Conservation (phyloP, 1,140 invertebrate genomes). For the Rhagoletis zephyria region DNA sequence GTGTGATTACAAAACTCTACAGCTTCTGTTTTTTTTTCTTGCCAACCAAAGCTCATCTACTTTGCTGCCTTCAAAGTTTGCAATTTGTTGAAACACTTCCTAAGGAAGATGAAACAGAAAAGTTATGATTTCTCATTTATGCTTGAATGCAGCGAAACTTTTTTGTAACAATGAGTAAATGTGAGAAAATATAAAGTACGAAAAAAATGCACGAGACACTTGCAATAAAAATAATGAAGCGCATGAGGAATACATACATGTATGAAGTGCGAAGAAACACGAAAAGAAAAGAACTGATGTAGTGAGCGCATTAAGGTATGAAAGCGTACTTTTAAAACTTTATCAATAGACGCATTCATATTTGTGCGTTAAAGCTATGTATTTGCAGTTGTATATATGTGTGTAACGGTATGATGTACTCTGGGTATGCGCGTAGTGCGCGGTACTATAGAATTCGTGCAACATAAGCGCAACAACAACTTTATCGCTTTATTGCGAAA, state of each 20-base stretch:
- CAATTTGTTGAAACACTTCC: not conserved
- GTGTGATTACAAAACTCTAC: constrained; percentile 32
- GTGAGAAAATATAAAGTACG: not conserved
- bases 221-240: constrained; percentile 12
- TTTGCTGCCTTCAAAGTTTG: not conserved
- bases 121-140: constrained; percentile 53
- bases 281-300: not conserved
- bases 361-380: not conserved
- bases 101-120: not conserved
- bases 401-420: too few species aligned
- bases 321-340: not conserved
- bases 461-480: constrained; percentile 38
- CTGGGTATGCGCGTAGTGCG: too few species aligned
- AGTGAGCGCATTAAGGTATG: too few species aligned
- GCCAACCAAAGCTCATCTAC: not conserved
- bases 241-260: not conserved
- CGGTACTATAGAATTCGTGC: not conserved
- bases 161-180: constrained; percentile 30
- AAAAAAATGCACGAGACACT: not conserved
- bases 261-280: not conserved
- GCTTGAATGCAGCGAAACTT: constrained; percentile 39
- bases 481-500: constrained; percentile 50
- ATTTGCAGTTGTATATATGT: not conserved
- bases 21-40: not conserved
- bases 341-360: not conserved